These are phyloP conservation scores for Gallinago jamesoni DNA, from an alignment of 2,113 vertebrate genomes.

Conservation along the genomic window DNA sequence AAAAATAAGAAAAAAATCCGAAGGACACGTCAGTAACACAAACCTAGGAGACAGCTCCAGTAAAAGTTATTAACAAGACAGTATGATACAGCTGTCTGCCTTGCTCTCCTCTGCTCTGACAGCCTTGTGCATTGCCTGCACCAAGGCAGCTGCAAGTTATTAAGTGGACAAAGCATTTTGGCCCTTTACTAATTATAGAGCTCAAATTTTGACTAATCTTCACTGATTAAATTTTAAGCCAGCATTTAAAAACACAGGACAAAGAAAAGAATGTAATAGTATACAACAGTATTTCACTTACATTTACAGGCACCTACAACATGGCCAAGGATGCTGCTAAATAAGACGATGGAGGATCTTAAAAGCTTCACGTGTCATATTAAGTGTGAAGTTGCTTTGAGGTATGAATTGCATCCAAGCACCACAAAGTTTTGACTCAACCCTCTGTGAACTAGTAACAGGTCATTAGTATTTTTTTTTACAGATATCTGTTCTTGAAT, in stretches of 20 bases:
- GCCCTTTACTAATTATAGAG: background rate
- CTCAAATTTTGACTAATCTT: background rate
- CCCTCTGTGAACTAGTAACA: background rate
- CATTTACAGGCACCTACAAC: background rate
- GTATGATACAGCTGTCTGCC: background rate
- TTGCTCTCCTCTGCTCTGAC: background rate
- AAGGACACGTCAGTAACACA: background rate
- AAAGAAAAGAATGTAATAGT: background rate
- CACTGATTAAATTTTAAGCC: background rate
- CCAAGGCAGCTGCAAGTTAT: background rate
- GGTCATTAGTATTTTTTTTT: background rate
- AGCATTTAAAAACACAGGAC: background rate
- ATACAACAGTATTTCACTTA: background rate
- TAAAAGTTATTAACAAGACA: background rate
- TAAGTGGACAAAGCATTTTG: background rate
- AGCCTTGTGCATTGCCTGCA: background rate
- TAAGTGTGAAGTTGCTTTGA: background rate
- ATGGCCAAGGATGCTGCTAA: background rate
- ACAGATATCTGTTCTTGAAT: background rate
- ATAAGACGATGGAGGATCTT: background rate
- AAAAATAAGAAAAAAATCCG: background rate
- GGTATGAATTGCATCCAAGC: background rate
- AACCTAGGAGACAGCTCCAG: background rate
- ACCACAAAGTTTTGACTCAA: background rate
- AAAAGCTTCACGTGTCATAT: background rate